A percentile compares a stretch with the other conserved stretches of the same genome.
Conservation (phyloP, 2,797 vertebrate genomes). For the Falco columbarius region DNA sequence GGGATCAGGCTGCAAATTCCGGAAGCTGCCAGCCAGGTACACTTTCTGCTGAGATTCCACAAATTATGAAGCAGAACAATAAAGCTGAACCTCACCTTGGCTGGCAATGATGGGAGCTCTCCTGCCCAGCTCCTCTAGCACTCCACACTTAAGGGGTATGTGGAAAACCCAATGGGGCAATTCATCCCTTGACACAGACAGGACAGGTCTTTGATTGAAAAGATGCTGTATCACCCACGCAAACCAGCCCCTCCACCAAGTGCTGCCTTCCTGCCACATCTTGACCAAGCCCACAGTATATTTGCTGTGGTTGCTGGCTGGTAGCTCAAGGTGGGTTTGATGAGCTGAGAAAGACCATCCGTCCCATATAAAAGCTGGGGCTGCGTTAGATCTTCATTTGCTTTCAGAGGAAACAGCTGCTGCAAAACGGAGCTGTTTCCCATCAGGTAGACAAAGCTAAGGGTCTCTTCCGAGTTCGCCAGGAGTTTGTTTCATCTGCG, state of each 20-base stretch:
- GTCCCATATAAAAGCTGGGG: neutral
- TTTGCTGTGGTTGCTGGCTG: neutral
- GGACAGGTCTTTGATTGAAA: neutral
- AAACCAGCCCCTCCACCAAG: neutral
- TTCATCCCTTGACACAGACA: neutral
- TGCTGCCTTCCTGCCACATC: neutral
- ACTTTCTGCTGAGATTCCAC: neutral
- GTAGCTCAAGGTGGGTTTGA: neutral
- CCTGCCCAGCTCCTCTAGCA: neutral
- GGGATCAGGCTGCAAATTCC: neutral
- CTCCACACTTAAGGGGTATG: neutral
- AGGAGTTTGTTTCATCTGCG: neutral
- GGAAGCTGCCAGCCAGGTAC: neutral
- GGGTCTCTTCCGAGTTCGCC: neutral
- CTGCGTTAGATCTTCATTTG: neutral
- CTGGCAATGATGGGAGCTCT: neutral
- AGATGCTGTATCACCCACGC: neutral
- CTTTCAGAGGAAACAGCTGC: neutral
- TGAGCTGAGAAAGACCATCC: neutral
- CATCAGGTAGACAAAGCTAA: neutral
- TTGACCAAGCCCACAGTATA: accelerated
- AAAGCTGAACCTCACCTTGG: neutral
- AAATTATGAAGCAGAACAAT: neutral
- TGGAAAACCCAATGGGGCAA: neutral
- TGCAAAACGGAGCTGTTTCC: neutral